Percentiles rank a stretch among this genome's conserved stretches.
phyloP scores from a whole-genome alignment of 2,797 vertebrate genomes.

The Brachyalestes nurse region DNA sequence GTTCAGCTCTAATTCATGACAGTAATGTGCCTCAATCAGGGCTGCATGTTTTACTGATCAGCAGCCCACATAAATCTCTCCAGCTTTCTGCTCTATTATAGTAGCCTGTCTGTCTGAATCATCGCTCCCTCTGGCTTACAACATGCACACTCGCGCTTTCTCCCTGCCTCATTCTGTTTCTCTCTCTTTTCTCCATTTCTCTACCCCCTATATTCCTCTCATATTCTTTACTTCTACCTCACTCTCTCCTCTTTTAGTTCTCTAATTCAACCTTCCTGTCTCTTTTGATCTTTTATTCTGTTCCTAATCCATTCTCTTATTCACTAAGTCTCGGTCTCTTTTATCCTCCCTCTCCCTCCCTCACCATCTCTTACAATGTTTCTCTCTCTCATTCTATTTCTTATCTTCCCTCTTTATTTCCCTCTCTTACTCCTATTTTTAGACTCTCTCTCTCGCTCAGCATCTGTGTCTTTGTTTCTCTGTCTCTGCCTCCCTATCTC shows the following conservation, averaged over 20 bases:
- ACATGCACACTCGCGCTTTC: not conserved
- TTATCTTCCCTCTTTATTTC: not conserved
- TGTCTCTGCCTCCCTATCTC: not conserved
- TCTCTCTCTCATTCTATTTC: not conserved
- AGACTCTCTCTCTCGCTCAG: not conserved
- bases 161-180: not conserved
- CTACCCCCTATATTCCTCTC: too few relatives aligned
- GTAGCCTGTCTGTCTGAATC: slow-evolving; percentile 17
- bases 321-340: too few relatives aligned
- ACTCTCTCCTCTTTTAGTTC: not conserved
- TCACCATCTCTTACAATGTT: not conserved
- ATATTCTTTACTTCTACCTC: not conserved
- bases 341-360: not conserved
- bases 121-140: slow-evolving; percentile 11
- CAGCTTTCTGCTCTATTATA: slow-evolving; percentile 7
- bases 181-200: not conserved
- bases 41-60: slow-evolving; percentile 65
- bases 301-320: not conserved
- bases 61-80: slow-evolving; percentile 62
- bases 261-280: not conserved
- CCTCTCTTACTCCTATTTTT: not conserved
- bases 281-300: not conserved
- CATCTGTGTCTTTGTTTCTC: not conserved
- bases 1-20: slow-evolving; percentile 66
- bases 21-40: slow-evolving; percentile 64